These are phyloP conservation scores for Ammospiza nelsoni DNA, from an alignment of 2,113 vertebrate species.

Conservation along the genomic window DNA sequence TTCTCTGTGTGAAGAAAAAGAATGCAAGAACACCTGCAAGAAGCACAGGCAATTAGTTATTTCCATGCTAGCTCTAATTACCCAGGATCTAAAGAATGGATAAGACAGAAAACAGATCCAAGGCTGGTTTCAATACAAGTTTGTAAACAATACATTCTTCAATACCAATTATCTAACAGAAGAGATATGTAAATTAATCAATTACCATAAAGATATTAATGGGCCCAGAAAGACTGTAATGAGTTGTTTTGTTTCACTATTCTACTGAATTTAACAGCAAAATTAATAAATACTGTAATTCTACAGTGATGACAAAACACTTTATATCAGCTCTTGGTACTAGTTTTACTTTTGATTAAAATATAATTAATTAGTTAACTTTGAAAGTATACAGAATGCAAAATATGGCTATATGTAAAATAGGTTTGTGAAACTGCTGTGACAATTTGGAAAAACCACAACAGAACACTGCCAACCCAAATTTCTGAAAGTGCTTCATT, in stretches of 20 bases:
- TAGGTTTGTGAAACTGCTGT: neutral
- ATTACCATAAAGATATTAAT: neutral
- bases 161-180: neutral
- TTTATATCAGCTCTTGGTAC: neutral
- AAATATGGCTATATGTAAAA: neutral
- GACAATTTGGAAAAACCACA: neutral
- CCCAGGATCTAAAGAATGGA: neutral
- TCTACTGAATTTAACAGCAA: neutral
- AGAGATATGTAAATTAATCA: neutral
- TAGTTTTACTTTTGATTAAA: neutral
- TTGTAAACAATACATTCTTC: neutral
- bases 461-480: neutral
- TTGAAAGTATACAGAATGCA: neutral
- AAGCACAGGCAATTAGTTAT: conserved; percentile 1
- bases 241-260: neutral
- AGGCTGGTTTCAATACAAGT: neutral
- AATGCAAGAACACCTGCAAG: conserved; percentile 88
- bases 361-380: neutral
- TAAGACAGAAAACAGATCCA: neutral
- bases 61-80: neutral
- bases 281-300: neutral
- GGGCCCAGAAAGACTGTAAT: neutral
- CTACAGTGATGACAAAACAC: neutral
- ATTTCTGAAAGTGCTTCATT: neutral
- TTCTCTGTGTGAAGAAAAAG: conserved; percentile 90